These are phyloP conservation scores for Andrena praecox DNA, from an alignment of 2,888 invertebrate genomes.

Conservation along the genomic window DNA sequence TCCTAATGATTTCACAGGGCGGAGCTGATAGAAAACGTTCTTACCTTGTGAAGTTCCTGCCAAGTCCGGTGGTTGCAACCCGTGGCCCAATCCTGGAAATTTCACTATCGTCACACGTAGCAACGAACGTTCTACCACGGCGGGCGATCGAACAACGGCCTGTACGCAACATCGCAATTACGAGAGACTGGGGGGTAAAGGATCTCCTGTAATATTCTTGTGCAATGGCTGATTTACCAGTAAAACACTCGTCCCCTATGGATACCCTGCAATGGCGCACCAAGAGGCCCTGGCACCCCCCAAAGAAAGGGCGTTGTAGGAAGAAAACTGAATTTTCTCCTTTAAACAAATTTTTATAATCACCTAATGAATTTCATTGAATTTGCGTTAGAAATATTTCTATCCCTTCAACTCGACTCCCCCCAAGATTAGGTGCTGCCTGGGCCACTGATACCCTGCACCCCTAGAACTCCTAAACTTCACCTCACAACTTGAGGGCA, in stretches of 20 bases:
- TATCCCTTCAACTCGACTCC: too few species aligned
- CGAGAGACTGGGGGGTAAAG: slow-evolving; percentile 24
- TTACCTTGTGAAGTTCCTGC: slow-evolving; percentile 95
- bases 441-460: too few species aligned
- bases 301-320: too few species aligned
- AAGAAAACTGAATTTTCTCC: too few species aligned
- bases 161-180: slow-evolving; percentile 84
- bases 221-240: background rate
- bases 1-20: slow-evolving; percentile 72
- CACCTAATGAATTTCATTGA: too few species aligned
- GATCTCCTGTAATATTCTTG: slow-evolving; percentile 8
- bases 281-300: background rate
- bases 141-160: slow-evolving; percentile 73
- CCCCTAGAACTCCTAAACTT: too few species aligned
- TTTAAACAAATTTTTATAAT: too few species aligned
- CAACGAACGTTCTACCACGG: slow-evolving; percentile 66
- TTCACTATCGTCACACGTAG: slow-evolving; percentile 84
- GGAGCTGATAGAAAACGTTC: slow-evolving; percentile 74
- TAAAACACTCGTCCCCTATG: background rate
- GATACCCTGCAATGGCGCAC: background rate
- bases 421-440: too few species aligned
- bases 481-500: too few species aligned
- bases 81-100: slow-evolving; percentile 85
- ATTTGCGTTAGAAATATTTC: too few species aligned
- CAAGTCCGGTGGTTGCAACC: slow-evolving; percentile 87